phyloP scores from a whole-genome alignment of 2,888 invertebrate species.

The Koerneria pararmatus region DNA sequence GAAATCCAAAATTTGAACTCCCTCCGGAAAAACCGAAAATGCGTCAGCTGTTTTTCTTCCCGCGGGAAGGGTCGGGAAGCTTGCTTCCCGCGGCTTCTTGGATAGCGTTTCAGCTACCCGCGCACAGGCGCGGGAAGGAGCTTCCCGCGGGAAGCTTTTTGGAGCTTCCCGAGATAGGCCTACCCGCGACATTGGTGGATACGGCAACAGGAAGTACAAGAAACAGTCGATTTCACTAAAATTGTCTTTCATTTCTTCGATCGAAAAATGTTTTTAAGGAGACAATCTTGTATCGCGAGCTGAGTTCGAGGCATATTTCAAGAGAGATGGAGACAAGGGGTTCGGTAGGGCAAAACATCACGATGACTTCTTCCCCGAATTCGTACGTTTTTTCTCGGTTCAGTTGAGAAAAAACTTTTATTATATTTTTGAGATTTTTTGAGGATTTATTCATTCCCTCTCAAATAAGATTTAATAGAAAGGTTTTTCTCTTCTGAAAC shows the following conservation, averaged over 20 bases:
- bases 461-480: too few species aligned
- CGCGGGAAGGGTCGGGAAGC: too few species aligned
- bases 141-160: neutral
- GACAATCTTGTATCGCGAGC: slow-evolving; percentile 12
- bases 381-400: too few species aligned
- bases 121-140: neutral
- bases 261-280: neutral
- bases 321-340: neutral
- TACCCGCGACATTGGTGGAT: neutral
- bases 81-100: neutral
- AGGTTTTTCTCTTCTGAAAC: too few species aligned
- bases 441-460: too few species aligned
- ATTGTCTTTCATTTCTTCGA: neutral
- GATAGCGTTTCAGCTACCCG: neutral
- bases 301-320: slow-evolving; percentile 15
- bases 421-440: too few species aligned
- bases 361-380: too few species aligned
- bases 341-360: slow-evolving; percentile 2
- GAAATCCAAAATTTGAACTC: too few species aligned
- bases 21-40: too few species aligned
- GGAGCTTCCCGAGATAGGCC: neutral
- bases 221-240: neutral
- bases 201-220: neutral
- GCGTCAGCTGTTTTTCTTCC: too few species aligned
- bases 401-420: too few species aligned